Base-by-base conservation (phyloP, 2,797 vertebrate genomes). In the Linurgus olivaceus region DNA sequence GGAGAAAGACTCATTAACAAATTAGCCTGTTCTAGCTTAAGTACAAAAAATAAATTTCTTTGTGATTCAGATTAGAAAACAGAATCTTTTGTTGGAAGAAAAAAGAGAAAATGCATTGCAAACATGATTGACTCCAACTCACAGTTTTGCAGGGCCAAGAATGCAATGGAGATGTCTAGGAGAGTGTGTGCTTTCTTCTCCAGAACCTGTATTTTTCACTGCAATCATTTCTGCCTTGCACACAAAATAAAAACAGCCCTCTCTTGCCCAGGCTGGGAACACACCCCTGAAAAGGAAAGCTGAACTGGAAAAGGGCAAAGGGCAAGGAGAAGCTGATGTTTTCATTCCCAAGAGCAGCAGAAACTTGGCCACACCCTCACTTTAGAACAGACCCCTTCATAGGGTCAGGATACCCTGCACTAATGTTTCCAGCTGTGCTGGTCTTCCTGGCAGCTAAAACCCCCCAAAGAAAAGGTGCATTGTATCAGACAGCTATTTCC, bases 41-140 rank as follows among this genome's bases (percentile, higher is more conserved):
- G 21, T 37, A 59, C 50, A 83, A 86, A 66, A 91, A 66, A 91
- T 52, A 93, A 96, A 26, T 29, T 95, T 55, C 67, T 95, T 96
- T 96, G 62, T 80, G 31, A 74, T 94, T 85, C 23, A 79, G 78
- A 62, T 86, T 65, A 42, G 40, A 42, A 42, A 42, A 67, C 0
- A 61, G 8, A 62, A 23, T 13, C 10, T 75, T 66, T 31, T 50
- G 13, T 9, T 44, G 66, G 29, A 38, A 73, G 14, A 42, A 80
- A 72, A 72, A 84, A 10, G 42, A 85, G 23, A 72, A 84, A 79
- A 71, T 68, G 13, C 61, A 65, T 65, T 57, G 80, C 84, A 96
- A 97, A 96, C 6, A 25, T 59, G 74, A 96, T 78, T 86, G 48
- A 76, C 66, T 62, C 42, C 67, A 73, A 55, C 38, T 45, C 47